Percentiles rank a stretch among this genome's conserved stretches.
Conservation (phyloP, 2,797 vertebrate genomes). For the Rhabdomys pumilio region DNA sequence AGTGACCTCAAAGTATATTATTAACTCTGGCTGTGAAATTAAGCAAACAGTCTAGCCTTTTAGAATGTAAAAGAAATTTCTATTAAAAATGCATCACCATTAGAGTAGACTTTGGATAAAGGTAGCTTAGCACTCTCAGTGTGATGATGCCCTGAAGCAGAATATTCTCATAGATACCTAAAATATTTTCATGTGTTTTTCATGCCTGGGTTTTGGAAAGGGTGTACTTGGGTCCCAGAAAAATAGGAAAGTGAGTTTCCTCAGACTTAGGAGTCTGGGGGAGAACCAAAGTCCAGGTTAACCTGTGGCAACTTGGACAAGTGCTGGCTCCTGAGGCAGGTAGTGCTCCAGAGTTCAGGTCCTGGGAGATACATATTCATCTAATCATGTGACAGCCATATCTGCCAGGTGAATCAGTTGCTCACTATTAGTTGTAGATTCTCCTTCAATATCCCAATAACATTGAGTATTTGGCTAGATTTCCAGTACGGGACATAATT, state of each 20-base stretch:
- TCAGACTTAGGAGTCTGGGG: background rate
- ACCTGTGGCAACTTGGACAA: background rate
- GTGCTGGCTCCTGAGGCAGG: background rate
- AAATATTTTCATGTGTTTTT: background rate
- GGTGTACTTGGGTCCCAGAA: background rate
- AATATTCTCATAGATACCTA: background rate
- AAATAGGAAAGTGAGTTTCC: background rate
- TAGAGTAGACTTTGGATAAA: background rate
- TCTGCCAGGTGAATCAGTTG: background rate
- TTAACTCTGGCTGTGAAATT: background rate
- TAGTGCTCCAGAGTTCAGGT: background rate
- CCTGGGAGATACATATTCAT: background rate
- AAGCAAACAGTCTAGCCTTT: background rate
- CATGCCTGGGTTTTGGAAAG: background rate
- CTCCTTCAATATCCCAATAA: too few species aligned
- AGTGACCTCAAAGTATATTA: background rate
- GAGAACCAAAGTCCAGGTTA: background rate
- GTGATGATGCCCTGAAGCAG: background rate
- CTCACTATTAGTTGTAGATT: background rate
- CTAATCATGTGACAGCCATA: background rate
- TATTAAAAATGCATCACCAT: background rate
- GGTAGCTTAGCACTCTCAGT: background rate
- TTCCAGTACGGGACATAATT: too few species aligned
- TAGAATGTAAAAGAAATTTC: background rate
- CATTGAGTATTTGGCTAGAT: too few species aligned